These are phyloP conservation scores for Noctilio leporinus DNA, from an alignment of 2,113 vertebrate genomes.

Conservation along the genomic window DNA sequence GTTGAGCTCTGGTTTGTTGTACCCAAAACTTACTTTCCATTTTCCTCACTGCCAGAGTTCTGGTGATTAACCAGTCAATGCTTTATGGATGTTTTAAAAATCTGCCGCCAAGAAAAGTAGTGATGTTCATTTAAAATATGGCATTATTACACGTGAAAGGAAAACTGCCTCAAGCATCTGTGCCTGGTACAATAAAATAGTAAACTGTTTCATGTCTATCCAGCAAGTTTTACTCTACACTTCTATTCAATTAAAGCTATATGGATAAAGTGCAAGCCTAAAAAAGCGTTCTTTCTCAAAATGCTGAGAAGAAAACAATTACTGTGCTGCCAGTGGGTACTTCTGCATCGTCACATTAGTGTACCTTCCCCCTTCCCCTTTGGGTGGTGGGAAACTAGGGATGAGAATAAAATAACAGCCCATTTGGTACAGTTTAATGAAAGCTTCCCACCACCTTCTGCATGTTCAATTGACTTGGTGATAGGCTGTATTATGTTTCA, in stretches of 20 bases:
- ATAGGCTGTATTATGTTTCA: not conserved
- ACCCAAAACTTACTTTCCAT: not conserved
- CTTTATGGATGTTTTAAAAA: not conserved
- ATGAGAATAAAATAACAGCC: not conserved
- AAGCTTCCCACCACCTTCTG: not conserved
- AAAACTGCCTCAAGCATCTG: not conserved
- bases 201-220: not conserved
- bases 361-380: not conserved
- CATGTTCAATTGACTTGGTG: not conserved
- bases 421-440: not conserved
- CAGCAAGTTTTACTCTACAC: not conserved
- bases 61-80: not conserved
- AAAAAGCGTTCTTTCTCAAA: not conserved
- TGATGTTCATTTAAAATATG: not conserved
- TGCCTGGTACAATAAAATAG: not conserved
- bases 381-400: not conserved
- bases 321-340: not conserved
- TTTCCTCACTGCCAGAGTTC: not conserved
- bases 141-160: not conserved
- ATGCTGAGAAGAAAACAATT: not conserved
- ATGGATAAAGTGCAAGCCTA: not conserved
- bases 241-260: not conserved
- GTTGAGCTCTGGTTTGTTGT: not conserved
- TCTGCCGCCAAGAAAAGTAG: not conserved
- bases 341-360: not conserved